phyloP scores from a whole-genome alignment of 2,113 vertebrate species.

The Takifugu flavidus region DNA sequence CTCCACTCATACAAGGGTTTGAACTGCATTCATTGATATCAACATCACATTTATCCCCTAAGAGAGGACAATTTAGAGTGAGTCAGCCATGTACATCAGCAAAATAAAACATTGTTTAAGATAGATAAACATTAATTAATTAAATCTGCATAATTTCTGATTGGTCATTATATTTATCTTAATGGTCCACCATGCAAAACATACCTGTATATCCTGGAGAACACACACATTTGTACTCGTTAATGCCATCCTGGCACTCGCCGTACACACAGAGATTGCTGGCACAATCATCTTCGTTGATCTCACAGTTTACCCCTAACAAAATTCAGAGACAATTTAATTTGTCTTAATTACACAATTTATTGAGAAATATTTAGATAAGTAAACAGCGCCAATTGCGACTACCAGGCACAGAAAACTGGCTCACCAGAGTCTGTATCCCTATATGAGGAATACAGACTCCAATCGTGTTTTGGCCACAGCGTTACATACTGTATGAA shows the following conservation, averaged over 20 bases:
- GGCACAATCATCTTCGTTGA: constrained; percentile 88
- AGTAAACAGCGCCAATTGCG: too few relatives aligned
- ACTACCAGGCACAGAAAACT: too few relatives aligned
- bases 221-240: constrained; percentile 87
- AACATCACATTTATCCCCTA: constrained; percentile 81
- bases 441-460: too few relatives aligned
- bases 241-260: constrained; percentile 86
- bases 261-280: constrained; percentile 87
- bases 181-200: neutral
- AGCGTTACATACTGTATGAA: neutral
- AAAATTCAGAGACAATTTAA: constrained; percentile 13
- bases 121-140: neutral
- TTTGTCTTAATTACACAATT: too few relatives aligned
- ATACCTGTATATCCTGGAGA: constrained; percentile 88
- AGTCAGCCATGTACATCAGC: neutral
- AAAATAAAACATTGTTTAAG: neutral
- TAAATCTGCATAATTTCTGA: neutral
- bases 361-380: neutral
- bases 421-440: too few relatives aligned
- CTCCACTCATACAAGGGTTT: constrained; percentile 86
- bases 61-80: constrained; percentile 6
- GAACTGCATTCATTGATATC: constrained; percentile 91
- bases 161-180: neutral
- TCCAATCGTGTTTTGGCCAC: neutral
- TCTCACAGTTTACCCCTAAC: constrained; percentile 89